Base-by-base conservation (phyloP, 2,888 invertebrate species). In the Machimus rusticus region DNA sequence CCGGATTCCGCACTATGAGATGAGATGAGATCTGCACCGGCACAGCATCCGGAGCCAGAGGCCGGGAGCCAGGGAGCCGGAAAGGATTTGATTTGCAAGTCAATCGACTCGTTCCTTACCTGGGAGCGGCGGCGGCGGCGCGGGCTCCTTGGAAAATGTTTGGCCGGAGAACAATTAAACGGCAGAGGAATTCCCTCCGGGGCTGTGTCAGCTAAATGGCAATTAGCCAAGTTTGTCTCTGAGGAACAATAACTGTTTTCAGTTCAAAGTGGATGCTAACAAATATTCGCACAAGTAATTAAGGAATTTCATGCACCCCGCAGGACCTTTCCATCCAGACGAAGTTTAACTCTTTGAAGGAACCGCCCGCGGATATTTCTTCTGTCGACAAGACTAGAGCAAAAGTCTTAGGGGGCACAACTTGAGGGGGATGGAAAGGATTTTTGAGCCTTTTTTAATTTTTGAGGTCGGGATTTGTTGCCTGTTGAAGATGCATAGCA, bases 191-290 rank as follows among this genome's bases (percentile, higher is more conserved):
- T 57, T 79, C 87, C 87, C 87, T 55, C 28, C 28, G 74, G 87
- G 77, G 84, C 55, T 87, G 76, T 87, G 87, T 87, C 87, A 87
- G 87, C 87, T 89, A 88, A 89, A 89, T 89, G 89, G 89, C 89
- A 90, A 89, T 90, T 89, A 90, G 88, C 78, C 88, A 88, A 89
- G 89, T 89, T 89, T 89, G 90, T 89, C 90, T 89, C 90, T 88
- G 86, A 87, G 89, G 90, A 87, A 86, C 89, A 89, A 90, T 90
- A 89, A 90, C 87, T 87, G 88, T 46, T 81, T 43, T 77, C 86
- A 43, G 85, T 77, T 86, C 86, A 86, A 86, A 86, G 86, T 87
- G 79, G 87, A 88, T 82, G 89, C 88, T 88, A 88, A 89, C 88
- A 89, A 89, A 88, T 79, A 87, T 88, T 87, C 88, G 89, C 89